phyloP scores from a whole-genome alignment of 2,797 vertebrate species.

The Synaphobranchus kaupii region DNA sequence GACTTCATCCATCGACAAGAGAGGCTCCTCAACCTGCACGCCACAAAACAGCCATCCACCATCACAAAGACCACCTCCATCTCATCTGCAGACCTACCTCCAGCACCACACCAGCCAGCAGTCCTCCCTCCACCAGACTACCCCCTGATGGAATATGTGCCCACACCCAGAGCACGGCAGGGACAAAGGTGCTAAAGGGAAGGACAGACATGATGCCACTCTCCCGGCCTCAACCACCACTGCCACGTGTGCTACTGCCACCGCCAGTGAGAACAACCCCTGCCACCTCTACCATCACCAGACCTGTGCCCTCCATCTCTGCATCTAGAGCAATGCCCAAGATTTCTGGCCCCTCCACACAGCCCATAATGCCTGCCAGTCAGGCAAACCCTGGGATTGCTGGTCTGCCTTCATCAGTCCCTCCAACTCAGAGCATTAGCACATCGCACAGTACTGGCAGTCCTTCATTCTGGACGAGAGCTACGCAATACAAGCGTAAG shows the following conservation, averaged over 20 bases:
- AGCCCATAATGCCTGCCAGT: background rate
- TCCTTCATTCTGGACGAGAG: constrained; percentile 23
- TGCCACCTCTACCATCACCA: constrained; percentile 4
- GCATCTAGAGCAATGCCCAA: background rate
- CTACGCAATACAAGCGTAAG: constrained; percentile 26
- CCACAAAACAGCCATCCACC: constrained; percentile 14
- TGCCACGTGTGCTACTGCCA: too few relatives aligned
- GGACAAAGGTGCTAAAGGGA: constrained; percentile 29
- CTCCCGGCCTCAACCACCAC: background rate
- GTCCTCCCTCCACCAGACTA: constrained; percentile 38
- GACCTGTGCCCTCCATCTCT: background rate
- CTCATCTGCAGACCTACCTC: constrained; percentile 29
- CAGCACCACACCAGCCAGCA: constrained; percentile 26
- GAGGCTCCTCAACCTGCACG: constrained; percentile 9
- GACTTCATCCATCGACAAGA: constrained; percentile 19
- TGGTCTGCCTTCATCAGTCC: background rate
- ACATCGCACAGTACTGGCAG: constrained; percentile 1
- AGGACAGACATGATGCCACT: too few relatives aligned
- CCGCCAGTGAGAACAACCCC: too few relatives aligned
- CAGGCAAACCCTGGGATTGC: too few relatives aligned
- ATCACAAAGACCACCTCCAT: constrained; percentile 31
- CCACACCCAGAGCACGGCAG: constrained; percentile 35
- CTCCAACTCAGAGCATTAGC: background rate
- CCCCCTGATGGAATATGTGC: constrained; percentile 13
- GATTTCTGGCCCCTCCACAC: background rate